phyloP scores from a whole-genome alignment of 2,888 invertebrate species.

The Therioaphis trifolii region DNA sequence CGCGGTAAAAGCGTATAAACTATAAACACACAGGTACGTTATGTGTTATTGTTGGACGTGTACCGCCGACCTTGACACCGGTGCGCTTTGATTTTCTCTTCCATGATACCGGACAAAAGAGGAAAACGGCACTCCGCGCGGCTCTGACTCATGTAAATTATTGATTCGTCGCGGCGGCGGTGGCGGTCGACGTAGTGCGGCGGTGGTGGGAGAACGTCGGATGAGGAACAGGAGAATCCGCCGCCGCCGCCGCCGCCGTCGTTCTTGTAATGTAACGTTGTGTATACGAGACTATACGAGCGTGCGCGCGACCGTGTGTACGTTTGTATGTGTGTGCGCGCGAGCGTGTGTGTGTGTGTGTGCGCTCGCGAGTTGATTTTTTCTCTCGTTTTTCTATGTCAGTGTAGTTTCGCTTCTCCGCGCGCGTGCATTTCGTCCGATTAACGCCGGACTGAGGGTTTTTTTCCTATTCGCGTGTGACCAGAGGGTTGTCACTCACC shows the following conservation, averaged over 20 bases:
- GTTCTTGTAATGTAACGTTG: conserved; percentile 29
- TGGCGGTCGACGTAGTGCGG: not conserved
- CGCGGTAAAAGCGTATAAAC: not conserved
- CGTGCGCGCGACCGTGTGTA: not conserved
- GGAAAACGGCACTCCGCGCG: conserved; percentile 44
- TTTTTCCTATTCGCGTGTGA: conserved; percentile 28
- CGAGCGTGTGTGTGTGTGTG: not conserved
- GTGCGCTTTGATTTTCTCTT: conserved; percentile 42
- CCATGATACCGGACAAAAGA: conserved; percentile 58
- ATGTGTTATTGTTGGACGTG: conserved; percentile 7
- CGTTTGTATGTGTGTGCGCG: not conserved
- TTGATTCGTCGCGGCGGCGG: conserved; percentile 46
- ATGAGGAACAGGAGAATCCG: not conserved
- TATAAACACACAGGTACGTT: not conserved
- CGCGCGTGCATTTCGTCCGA: not conserved
- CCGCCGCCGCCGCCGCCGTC: conserved; percentile 26
- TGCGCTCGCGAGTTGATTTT: not conserved
- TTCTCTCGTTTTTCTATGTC: conserved; percentile 52
- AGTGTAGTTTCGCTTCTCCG: conserved; percentile 51
- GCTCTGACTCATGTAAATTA: conserved; percentile 60
- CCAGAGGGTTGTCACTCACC: conserved; percentile 22
- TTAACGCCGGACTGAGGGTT: not conserved
- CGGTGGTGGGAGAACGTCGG: not conserved
- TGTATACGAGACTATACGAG: conserved; percentile 4
- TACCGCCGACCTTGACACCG: conserved; percentile 44